Conservation (phyloP, 2,797 vertebrate genomes). For the Helarctos malayanus region DNA sequence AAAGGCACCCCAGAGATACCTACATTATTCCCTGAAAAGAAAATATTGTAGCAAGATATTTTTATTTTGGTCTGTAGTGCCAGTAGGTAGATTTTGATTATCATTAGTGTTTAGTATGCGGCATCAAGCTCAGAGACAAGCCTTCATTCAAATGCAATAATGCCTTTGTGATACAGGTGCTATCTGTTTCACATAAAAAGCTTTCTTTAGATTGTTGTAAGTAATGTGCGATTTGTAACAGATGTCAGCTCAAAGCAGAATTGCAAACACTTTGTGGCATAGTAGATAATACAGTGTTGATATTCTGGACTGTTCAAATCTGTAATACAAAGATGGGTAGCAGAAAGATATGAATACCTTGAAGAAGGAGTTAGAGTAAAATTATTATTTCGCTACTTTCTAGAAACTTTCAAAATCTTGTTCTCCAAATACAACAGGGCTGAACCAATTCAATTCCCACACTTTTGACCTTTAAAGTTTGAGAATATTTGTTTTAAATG, state of each 20-base stretch:
- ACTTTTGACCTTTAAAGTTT: conserved; percentile 41
- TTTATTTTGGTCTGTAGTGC: conserved; percentile 35
- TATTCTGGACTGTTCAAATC: background rate
- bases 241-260: conserved; percentile 39
- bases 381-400: conserved; percentile 55
- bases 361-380: background rate
- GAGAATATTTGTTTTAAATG: conserved; percentile 21
- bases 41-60: conserved; percentile 48
- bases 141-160: conserved; percentile 58
- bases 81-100: conserved; percentile 40
- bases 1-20: conserved; percentile 42
- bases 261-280: conserved; percentile 16
- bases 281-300: background rate
- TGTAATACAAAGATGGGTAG: background rate
- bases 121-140: conserved; percentile 55
- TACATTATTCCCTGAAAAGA: conserved; percentile 20
- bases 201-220: background rate
- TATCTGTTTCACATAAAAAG: conserved; percentile 44
- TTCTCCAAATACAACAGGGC: background rate
- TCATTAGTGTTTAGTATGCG: conserved; percentile 45
- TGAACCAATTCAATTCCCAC: conserved; percentile 6
- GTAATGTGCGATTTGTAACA: conserved; percentile 22
- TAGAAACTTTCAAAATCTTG: conserved; percentile 24
- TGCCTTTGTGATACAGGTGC: conserved; percentile 1
- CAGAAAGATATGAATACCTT: background rate